These are phyloP conservation scores for Crambe crambe DNA, from an alignment of 37 sponge, comb jelly and placozoan genomes.

Conservation along the genomic window DNA sequence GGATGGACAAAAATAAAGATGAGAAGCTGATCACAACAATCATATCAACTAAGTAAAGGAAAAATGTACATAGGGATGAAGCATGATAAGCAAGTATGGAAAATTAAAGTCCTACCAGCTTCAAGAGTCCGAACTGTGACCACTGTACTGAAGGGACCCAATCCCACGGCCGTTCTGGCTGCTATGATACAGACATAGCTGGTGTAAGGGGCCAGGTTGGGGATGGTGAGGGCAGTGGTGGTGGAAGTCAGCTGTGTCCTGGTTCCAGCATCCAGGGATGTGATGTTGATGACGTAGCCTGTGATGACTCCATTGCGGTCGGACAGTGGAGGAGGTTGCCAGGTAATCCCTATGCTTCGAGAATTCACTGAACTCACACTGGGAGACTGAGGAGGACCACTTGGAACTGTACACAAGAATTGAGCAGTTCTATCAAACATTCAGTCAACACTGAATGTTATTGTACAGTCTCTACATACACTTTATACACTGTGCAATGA, in stretches of 20 bases:
- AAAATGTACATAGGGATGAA: too few relatives aligned
- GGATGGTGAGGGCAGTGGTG: constrained; percentile 8
- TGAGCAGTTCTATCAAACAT: too few relatives aligned
- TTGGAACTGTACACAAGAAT: background rate
- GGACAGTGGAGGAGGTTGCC: constrained; percentile 21
- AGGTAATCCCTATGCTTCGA: background rate
- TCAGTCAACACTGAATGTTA: too few relatives aligned
- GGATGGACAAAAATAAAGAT: too few relatives aligned
- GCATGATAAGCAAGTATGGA: too few relatives aligned
- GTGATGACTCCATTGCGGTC: constrained; percentile 45
- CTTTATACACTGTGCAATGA: too few relatives aligned
- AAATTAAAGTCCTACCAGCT: too few relatives aligned
- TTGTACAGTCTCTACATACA: too few relatives aligned
- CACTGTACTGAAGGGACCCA: constrained; percentile 35
- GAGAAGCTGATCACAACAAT: too few relatives aligned
- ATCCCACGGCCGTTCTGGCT: constrained; percentile 30
- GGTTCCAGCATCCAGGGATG: background rate
- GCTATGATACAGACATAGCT: constrained; percentile 18
- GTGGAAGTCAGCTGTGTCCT: background rate
- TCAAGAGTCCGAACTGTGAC: constrained; percentile 20
- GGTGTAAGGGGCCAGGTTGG: constrained; percentile 31
- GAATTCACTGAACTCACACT: background rate
- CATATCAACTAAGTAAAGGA: too few relatives aligned
- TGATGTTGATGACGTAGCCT: constrained; percentile 42
- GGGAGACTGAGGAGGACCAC: background rate